Conservation (phyloP, 2,797 vertebrate species). For the Vultur gryphus region DNA sequence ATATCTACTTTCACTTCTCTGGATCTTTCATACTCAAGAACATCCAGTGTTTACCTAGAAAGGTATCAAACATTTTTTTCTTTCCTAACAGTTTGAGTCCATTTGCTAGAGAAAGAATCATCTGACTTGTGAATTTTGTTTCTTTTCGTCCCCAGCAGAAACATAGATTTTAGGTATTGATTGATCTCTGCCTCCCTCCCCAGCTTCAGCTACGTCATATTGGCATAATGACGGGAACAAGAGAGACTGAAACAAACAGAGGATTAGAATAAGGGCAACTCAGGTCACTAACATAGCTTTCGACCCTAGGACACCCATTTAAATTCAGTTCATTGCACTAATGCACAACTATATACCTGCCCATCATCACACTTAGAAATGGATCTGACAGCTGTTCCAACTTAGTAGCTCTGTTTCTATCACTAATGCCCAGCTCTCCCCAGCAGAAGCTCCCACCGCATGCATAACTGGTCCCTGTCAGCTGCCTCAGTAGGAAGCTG, state of each 20-base stretch:
- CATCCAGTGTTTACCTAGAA: background rate
- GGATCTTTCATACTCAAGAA: background rate
- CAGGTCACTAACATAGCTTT: background rate
- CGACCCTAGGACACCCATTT: background rate
- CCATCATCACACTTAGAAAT: background rate
- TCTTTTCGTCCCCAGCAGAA: background rate
- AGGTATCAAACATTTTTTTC: fast-evolving
- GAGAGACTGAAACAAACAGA: background rate
- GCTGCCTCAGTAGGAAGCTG: background rate
- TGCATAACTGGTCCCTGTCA: background rate
- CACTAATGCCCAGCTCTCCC: background rate
- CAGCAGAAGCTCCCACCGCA: background rate
- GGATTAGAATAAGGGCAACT: background rate
- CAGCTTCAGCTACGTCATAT: background rate
- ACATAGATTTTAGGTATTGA: background rate
- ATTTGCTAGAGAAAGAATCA: background rate
- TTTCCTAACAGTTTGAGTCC: background rate
- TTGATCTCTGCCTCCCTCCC: background rate
- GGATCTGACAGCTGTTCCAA: background rate
- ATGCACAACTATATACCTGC: background rate
- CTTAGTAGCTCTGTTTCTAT: background rate
- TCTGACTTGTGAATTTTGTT: background rate
- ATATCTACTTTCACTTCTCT: background rate
- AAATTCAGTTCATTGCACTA: constrained; percentile 25
- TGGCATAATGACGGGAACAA: background rate